Evolutionary conservation across 2,797 vertebrate genomes (phyloP).

Genomic region (Pangasius sanitwongsei): DNA sequence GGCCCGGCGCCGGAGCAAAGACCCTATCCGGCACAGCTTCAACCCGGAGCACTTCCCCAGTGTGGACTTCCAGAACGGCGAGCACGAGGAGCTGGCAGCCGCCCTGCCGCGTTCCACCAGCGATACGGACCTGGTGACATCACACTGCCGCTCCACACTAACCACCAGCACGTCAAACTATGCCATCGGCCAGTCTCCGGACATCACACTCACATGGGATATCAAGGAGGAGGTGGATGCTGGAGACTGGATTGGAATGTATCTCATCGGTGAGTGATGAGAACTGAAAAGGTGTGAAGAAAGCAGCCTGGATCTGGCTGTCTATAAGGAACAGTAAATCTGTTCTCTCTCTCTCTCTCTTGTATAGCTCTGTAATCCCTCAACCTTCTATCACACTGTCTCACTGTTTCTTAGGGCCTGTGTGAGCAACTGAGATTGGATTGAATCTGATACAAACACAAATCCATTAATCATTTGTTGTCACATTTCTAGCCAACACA

Average conservation of each 20-base stretch:
- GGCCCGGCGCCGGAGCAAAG: conserved; percentile 82
- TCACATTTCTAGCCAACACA: background rate
- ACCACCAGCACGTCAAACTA: conserved; percentile 87
- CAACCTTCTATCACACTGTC: background rate
- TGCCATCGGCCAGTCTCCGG: conserved; percentile 82
- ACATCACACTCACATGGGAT: conserved; percentile 86
- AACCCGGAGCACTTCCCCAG: conserved; percentile 85
- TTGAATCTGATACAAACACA: background rate
- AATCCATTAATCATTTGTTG: conserved; percentile 13
- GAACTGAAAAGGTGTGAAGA: background rate
- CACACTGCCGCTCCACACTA: conserved; percentile 84
- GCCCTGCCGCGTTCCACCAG: conserved; percentile 85
- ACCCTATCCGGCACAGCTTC: conserved; percentile 86
- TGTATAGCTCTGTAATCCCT: background rate
- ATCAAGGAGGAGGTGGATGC: conserved; percentile 91
- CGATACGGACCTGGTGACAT: conserved; percentile 87
- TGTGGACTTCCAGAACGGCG: conserved; percentile 78
- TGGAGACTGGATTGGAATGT: conserved; percentile 93
- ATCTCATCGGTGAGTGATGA: conserved; percentile 81
- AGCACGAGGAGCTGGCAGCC: conserved; percentile 64
- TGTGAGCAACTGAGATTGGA: background rate
- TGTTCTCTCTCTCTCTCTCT: background rate
- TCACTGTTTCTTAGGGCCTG: background rate
- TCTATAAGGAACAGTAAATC: conserved; percentile 2
- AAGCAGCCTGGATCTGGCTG: background rate